These are phyloP conservation scores for Melieria picta DNA, from an alignment of 2,888 invertebrate species.

Conservation along the genomic window DNA sequence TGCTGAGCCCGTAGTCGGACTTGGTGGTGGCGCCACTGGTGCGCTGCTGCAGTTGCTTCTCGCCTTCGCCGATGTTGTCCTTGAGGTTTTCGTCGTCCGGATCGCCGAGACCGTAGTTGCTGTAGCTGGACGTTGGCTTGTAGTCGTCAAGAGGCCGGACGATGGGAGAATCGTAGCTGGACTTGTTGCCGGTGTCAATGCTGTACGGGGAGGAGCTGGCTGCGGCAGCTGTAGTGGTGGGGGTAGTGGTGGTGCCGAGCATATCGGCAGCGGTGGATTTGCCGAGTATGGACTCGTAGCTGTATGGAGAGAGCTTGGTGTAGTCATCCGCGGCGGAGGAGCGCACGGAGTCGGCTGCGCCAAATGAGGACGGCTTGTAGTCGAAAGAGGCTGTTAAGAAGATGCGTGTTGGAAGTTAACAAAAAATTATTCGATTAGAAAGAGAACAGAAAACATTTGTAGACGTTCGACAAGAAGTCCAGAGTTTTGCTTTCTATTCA, in stretches of 20 bases:
- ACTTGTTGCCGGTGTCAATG: constrained; percentile 42
- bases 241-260: constrained; percentile 36
- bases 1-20: constrained; percentile 31
- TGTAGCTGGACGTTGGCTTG: constrained; percentile 48
- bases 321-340: constrained; percentile 49
- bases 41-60: constrained; percentile 56
- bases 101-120: constrained; percentile 55
- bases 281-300: constrained; percentile 48
- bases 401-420: background rate
- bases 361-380: constrained; percentile 64
- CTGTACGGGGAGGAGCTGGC: constrained; percentile 34
- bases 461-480: too few species aligned
- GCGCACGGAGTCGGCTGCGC: constrained; percentile 57
- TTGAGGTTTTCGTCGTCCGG: constrained; percentile 65
- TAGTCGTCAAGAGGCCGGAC: constrained; percentile 33
- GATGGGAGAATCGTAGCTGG: constrained; percentile 38
- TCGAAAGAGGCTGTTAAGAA: constrained; percentile 60
- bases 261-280: constrained; percentile 40
- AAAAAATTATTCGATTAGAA: background rate
- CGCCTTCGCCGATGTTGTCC: constrained; percentile 63
- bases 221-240: constrained; percentile 39
- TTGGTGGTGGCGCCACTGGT: constrained; percentile 40
- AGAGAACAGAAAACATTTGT: background rate
- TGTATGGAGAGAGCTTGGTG: constrained; percentile 51
- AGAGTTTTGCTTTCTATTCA: too few species aligned